A percentile compares a stretch with the other conserved stretches of the same genome.
phyloP scores from a whole-genome alignment of 2,888 invertebrate species.

The Octodonta nipae region DNA sequence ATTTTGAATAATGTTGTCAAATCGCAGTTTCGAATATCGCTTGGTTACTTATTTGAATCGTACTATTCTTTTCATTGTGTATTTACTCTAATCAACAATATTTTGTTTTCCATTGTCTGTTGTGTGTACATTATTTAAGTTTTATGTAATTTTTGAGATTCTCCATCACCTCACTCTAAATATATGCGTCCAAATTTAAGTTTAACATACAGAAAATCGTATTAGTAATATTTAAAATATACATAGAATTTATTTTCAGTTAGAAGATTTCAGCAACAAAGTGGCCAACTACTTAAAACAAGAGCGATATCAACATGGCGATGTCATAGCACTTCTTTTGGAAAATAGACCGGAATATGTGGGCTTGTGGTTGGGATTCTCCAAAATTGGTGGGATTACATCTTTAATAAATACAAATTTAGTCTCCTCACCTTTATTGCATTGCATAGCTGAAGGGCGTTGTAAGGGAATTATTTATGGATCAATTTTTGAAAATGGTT shows the following conservation, averaged over 20 bases:
- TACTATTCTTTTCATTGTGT: too few species aligned
- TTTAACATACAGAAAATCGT: too few species aligned
- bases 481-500: constrained; percentile 38
- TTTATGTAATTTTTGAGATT: too few species aligned
- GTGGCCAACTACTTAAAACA: constrained; percentile 62
- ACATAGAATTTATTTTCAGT: constrained; percentile 43
- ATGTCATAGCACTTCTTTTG: constrained; percentile 79
- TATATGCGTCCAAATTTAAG: too few species aligned
- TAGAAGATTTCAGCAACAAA: constrained; percentile 70
- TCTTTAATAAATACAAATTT: constrained; percentile 88
- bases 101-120: too few species aligned
- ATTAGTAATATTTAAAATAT: too few species aligned
- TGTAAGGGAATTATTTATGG: constrained; percentile 70
- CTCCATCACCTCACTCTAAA: too few species aligned
- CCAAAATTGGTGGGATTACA: constrained; percentile 71
- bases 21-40: too few species aligned
- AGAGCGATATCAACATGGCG: constrained; percentile 65
- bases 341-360: constrained; percentile 79
- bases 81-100: too few species aligned
- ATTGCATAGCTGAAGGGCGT: constrained; percentile 69
- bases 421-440: constrained; percentile 61
- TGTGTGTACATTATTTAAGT: too few species aligned
- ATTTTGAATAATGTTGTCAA: too few species aligned
- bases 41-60: too few species aligned
- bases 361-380: constrained; percentile 80